phyloP scores from a whole-genome alignment of 2,113 vertebrate genomes.

The Sorex fumeus region DNA sequence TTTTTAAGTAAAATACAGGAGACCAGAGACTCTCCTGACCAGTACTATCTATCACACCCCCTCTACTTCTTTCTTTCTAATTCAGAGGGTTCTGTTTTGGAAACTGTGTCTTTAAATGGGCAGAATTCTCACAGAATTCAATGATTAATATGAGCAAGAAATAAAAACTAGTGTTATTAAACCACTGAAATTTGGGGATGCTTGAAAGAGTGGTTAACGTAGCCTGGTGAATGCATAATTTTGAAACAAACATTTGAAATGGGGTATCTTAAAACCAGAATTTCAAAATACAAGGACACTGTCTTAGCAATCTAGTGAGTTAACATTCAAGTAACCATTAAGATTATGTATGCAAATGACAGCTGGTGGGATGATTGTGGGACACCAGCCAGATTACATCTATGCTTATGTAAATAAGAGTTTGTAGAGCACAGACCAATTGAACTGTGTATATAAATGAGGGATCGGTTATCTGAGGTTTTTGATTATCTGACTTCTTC shows the following conservation, averaged over 20 bases:
- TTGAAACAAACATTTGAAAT: background rate
- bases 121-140: background rate
- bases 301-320: too few species aligned
- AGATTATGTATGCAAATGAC: too few species aligned
- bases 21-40: background rate
- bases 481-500: background rate
- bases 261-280: conserved; percentile 1
- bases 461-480: background rate
- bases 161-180: background rate
- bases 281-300: conserved; percentile 57
- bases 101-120: background rate
- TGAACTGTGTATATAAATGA: too few species aligned
- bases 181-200: background rate
- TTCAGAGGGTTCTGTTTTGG: background rate
- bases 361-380: too few species aligned
- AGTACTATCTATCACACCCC: background rate
- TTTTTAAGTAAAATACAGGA: background rate
- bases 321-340: background rate
- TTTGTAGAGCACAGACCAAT: background rate
- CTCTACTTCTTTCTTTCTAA: background rate
- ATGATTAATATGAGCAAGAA: conserved; percentile 10
- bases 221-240: background rate
- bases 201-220: background rate
- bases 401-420: too few species aligned
- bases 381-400: too few species aligned